phyloP scores from a whole-genome alignment of 2,888 invertebrate genomes.

The Acanthoscelides obtectus region DNA sequence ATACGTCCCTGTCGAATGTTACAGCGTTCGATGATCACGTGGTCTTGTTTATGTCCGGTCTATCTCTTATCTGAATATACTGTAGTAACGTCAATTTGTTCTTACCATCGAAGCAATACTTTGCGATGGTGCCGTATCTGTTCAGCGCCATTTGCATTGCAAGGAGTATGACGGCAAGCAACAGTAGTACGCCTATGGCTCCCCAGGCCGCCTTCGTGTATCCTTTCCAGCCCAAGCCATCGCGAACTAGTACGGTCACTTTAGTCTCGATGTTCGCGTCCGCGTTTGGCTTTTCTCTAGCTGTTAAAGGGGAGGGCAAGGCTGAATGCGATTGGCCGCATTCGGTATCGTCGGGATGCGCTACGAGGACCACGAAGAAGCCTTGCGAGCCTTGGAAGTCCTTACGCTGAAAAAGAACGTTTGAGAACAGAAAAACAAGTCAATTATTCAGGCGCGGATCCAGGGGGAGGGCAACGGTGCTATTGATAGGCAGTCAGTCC shows the following conservation, averaged over 20 bases:
- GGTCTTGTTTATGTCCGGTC: too few relatives aligned
- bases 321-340: conserved; percentile 44
- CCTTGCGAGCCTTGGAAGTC: conserved; percentile 42
- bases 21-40: too few relatives aligned
- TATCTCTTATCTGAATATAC: too few relatives aligned
- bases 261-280: conserved; percentile 35
- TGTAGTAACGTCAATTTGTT: too few relatives aligned
- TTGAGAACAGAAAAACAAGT: too few relatives aligned
- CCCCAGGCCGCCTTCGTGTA: conserved; percentile 57
- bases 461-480: too few relatives aligned
- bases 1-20: too few relatives aligned
- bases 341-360: conserved; percentile 62
- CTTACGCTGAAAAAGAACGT: background rate
- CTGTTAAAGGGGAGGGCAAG: conserved; percentile 27
- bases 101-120: conserved; percentile 18
- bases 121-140: conserved; percentile 32
- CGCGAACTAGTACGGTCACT: conserved; percentile 50
- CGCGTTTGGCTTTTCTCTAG: background rate
- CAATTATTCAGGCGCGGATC: too few relatives aligned
- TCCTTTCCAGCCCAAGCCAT: conserved; percentile 57
- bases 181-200: conserved; percentile 52
- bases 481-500: too few relatives aligned
- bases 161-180: conserved; percentile 51
- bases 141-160: conserved; percentile 39
- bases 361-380: conserved; percentile 75